Percentiles rank a stretch among this genome's conserved stretches.
Evolutionary conservation across 2,797 vertebrate species (phyloP).

Genomic region (Urocyon cinereoargenteus): DNA sequence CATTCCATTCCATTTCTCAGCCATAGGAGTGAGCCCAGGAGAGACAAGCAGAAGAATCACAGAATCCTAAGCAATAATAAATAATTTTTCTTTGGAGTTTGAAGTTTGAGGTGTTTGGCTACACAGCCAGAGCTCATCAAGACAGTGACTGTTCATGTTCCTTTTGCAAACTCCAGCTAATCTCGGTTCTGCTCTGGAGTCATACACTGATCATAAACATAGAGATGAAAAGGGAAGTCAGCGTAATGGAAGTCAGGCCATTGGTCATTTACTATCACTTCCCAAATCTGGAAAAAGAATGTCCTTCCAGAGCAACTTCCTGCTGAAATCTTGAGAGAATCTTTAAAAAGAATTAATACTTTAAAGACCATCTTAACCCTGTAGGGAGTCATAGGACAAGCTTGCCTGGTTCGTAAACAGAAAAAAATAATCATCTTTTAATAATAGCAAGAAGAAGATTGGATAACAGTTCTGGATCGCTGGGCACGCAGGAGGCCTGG

Average conservation of each 20-base stretch:
- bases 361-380: background rate
- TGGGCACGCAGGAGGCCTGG: background rate
- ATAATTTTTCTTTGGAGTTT: background rate
- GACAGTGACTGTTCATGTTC: background rate
- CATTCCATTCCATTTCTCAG: background rate
- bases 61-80: background rate
- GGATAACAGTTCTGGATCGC: background rate
- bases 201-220: background rate
- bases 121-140: background rate
- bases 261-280: background rate
- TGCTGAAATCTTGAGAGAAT: background rate
- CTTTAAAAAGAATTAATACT: background rate
- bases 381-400: background rate
- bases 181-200: background rate
- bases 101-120: background rate
- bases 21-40: background rate
- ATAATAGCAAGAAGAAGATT: background rate
- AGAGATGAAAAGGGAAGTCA: background rate
- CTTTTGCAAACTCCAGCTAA: background rate
- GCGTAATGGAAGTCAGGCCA: background rate
- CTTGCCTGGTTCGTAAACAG: background rate
- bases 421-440: background rate
- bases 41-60: background rate
- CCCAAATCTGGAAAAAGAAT: background rate
- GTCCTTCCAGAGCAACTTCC: background rate